Conservation (phyloP, 2,113 vertebrate genomes). For the Seriola quinqueradiata region DNA sequence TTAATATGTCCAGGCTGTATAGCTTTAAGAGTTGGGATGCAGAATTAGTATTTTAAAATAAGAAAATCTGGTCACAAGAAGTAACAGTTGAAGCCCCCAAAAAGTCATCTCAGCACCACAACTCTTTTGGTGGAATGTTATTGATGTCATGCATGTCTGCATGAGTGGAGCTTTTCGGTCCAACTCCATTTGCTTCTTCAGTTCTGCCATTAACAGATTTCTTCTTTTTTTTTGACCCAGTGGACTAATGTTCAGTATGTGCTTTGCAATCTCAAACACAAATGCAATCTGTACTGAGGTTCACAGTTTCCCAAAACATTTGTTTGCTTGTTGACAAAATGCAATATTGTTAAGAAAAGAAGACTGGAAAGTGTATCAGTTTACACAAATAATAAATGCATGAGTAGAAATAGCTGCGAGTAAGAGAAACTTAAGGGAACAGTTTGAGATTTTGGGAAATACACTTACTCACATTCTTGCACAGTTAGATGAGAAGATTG, state of each 20-base stretch:
- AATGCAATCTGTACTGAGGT: slow-evolving; percentile 45
- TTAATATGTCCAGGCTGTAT: slow-evolving; percentile 38
- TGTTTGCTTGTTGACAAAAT: slow-evolving; percentile 26
- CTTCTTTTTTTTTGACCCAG: not conserved
- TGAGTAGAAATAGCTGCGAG: slow-evolving; percentile 12
- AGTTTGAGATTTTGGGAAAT: not conserved
- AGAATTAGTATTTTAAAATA: slow-evolving; percentile 19
- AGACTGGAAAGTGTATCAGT: not conserved
- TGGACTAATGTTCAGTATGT: slow-evolving; percentile 38
- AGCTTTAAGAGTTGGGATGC: slow-evolving; percentile 41
- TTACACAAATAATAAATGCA: slow-evolving; percentile 1
- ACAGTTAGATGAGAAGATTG: slow-evolving; percentile 3
- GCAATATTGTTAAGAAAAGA: slow-evolving; percentile 4
- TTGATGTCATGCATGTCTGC: slow-evolving; percentile 38
- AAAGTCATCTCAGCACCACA: slow-evolving; percentile 30
- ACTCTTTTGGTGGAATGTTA: slow-evolving; percentile 50
- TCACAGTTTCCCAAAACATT: slow-evolving; percentile 59
- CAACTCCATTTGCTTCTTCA: slow-evolving; percentile 11
- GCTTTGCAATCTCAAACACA: slow-evolving; percentile 53
- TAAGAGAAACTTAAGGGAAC: not conserved
- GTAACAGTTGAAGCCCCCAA: slow-evolving; percentile 16
- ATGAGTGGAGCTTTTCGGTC: slow-evolving; percentile 34
- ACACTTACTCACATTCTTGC: not conserved
- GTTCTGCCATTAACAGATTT: slow-evolving; percentile 10
- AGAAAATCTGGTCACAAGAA: slow-evolving; percentile 39